Evolutionary conservation across 2,888 invertebrate species (phyloP).

Genomic region (Muschampia plurimacula): DNA sequence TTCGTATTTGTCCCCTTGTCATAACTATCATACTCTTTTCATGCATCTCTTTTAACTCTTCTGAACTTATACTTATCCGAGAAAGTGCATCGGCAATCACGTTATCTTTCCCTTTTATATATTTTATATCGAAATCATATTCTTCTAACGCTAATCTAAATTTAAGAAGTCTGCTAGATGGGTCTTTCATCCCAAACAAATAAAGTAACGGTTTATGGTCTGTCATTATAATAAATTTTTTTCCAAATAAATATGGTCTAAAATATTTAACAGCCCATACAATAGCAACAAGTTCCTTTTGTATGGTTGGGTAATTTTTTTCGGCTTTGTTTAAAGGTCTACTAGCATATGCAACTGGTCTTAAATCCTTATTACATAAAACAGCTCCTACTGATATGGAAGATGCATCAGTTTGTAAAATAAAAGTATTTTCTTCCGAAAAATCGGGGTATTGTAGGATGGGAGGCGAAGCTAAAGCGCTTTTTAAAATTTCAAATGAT

Average conservation of each 20-base stretch:
- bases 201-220: slow-evolving; percentile 9
- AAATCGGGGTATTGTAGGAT: slow-evolving; percentile 46
- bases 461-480: slow-evolving; percentile 36
- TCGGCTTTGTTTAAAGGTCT: slow-evolving; percentile 39
- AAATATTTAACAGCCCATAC: slow-evolving; percentile 43
- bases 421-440: slow-evolving; percentile 40
- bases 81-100: not conserved
- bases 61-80: not conserved
- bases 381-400: slow-evolving; percentile 39
- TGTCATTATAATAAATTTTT: not conserved
- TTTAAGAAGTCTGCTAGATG: not conserved
- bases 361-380: slow-evolving; percentile 37
- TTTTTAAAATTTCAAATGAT: slow-evolving; percentile 42
- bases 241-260: slow-evolving; percentile 38
- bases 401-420: slow-evolving; percentile 45
- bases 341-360: slow-evolving; percentile 26
- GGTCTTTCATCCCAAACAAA: slow-evolving; percentile 12
- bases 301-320: not conserved
- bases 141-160: slow-evolving; percentile 13
- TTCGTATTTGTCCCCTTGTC: not conserved
- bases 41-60: slow-evolving; percentile 2
- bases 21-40: not conserved
- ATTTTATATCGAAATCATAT: not conserved
- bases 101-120: slow-evolving; percentile 12
- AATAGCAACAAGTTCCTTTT: slow-evolving; percentile 38